Evolutionary conservation across 2,113 vertebrate genomes (phyloP).

Genomic region (Rhinopomastus cyanomelas): DNA sequence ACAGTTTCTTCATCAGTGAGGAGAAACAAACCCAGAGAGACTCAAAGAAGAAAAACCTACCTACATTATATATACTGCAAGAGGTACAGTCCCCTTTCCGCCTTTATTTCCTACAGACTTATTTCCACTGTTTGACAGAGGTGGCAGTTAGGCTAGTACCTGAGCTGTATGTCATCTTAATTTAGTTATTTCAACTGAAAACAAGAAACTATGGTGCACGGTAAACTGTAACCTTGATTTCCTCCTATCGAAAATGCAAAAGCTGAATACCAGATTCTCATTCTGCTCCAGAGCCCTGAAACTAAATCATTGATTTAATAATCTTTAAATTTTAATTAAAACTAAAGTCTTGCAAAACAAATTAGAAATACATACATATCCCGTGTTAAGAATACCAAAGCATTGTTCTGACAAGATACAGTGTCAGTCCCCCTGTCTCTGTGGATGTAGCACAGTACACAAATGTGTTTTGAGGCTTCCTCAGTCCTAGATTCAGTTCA

Average conservation of each 20-base stretch:
- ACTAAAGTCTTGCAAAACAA: constrained; percentile 56
- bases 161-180: background rate
- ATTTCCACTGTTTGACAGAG: rapidly evolving
- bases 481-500: constrained; percentile 3
- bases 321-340: constrained; percentile 72
- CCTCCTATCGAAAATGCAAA: constrained; percentile 56
- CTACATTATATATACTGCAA: background rate
- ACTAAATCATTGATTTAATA: constrained; percentile 60
- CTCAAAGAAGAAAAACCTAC: background rate
- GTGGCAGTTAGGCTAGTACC: background rate
- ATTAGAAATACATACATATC: constrained; percentile 64
- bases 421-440: background rate
- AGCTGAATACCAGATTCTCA: constrained; percentile 45
- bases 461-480: constrained; percentile 26
- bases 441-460: background rate
- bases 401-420: constrained; percentile 40
- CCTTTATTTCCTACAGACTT: background rate
- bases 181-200: background rate
- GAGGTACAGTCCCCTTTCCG: background rate
- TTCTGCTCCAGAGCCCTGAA: constrained; percentile 50
- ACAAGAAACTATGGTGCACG: background rate
- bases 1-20: background rate
- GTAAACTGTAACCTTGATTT: constrained; percentile 38
- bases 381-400: constrained; percentile 41
- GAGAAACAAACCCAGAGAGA: background rate